Evolutionary conservation across 2,797 vertebrate species (phyloP), one percentile per base, ranked within the genome.

Genomic region (Neomorphus geoffroyi): DNA sequence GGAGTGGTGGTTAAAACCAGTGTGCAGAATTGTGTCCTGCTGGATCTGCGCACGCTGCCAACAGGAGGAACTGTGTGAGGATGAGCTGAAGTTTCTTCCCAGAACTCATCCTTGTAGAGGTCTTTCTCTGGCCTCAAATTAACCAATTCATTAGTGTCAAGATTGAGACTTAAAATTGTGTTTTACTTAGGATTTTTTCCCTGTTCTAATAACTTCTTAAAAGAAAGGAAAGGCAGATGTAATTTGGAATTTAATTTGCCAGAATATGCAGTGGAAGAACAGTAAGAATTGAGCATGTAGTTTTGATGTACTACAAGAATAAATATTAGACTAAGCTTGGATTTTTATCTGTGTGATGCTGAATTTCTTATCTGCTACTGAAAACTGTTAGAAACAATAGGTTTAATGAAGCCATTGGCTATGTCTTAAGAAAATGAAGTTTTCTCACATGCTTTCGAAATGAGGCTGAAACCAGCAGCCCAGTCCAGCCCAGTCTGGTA

Each of bases 21-120:
- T 5, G 7, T 28, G 51, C 13, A 13, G 2, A 53, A 1, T 18
- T 71, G 39, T 13, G 7, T 23, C 1, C 26, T 50, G 10, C 17
- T 46, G 48, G 41, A 24, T 74, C 1, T 8, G 27, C 45, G 46
- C 35, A 5, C 1, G 0, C 50, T 75, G 54, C 64, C 72, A 28
- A 39, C 11, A 13, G 56, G 37, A 75, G 33, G 33, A 80, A 26
- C 27, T 81, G 4, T 21, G 2, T 13, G 28, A 62, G 50, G 28
- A n/a, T 60, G 32, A 24, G 45, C 80, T 82, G 72, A 86, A 57
- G 51, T 71, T 70, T 37, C 26, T 70, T 67, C 18, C 54, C 69
- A 90, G 48, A 77, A 19, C 35, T n/a, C n/a, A n/a, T n/a, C n/a
- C n/a, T n/a, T n/a, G n/a, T n/a, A n/a, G n/a, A n/a, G n/a, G n/a